phyloP scores from a whole-genome alignment of 2,797 vertebrate genomes.

The Hozukius guyotensis region DNA sequence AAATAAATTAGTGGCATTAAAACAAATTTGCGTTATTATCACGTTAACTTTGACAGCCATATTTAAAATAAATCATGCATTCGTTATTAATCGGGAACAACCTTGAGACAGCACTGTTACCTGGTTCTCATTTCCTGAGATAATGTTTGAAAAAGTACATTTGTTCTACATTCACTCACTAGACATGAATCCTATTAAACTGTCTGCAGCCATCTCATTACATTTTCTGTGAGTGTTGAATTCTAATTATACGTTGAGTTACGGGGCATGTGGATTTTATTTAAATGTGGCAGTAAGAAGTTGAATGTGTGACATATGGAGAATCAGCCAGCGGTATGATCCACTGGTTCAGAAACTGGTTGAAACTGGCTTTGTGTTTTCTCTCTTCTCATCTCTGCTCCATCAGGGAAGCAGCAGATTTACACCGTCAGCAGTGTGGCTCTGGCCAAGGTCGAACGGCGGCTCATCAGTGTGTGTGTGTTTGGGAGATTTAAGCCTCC shows the following conservation, averaged over 20 bases:
- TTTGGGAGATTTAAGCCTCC: constrained; percentile 42
- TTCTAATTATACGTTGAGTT: background rate
- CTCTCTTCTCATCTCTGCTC: constrained; percentile 9
- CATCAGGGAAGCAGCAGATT: constrained; percentile 41
- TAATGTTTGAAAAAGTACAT: too few relatives aligned
- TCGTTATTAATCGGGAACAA: background rate
- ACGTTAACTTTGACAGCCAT: too few relatives aligned
- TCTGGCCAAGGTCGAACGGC: constrained; percentile 50
- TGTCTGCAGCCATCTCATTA: background rate
- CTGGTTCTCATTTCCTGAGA: background rate
- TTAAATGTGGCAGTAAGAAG: background rate
- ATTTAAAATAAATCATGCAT: background rate
- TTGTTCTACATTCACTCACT: background rate
- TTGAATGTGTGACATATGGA: background rate
- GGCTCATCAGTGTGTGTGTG: constrained; percentile 47
- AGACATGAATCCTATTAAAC: background rate
- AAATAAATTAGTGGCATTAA: too few relatives aligned
- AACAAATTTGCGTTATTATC: too few relatives aligned
- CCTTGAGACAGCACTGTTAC: background rate
- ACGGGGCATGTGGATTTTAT: background rate
- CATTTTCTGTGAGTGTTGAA: background rate
- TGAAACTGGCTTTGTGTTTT: constrained; percentile 16
- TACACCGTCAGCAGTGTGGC: constrained; percentile 49
- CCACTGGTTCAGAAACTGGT: constrained; percentile 12
- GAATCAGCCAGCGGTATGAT: background rate